A percentile compares a stretch with the other conserved stretches of the same genome.
Evolutionary conservation across 2,113 vertebrate genomes (phyloP).

Genomic region (Hiodon alosoides): DNA sequence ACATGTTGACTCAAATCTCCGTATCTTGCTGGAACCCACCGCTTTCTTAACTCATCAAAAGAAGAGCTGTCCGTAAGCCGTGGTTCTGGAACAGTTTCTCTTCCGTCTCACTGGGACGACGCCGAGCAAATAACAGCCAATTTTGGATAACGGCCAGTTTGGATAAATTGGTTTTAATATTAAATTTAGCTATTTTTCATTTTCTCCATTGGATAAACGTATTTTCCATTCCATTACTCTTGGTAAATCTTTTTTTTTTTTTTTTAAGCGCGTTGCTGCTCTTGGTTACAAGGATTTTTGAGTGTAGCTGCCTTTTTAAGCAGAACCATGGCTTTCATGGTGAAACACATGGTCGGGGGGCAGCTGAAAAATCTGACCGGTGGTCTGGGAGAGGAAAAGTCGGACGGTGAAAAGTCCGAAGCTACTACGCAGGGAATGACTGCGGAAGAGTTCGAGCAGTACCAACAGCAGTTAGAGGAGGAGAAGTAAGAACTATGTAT

Average conservation of each 20-base stretch:
- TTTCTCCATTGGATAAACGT: not conserved
- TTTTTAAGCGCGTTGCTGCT: no score
- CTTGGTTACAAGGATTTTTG: no score
- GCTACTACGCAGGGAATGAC: constrained; percentile 90
- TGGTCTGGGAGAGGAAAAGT: constrained; percentile 84
- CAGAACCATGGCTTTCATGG: constrained; percentile 90
- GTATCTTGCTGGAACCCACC: not conserved
- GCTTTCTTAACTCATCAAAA: not conserved
- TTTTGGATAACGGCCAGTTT: not conserved
- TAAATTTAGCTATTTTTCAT: no score
- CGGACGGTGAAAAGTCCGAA: constrained; percentile 78
- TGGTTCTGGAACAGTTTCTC: constrained; percentile 51
- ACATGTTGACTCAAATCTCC: constrained; percentile 7
- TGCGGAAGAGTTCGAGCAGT: constrained; percentile 90
- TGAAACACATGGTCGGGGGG: constrained; percentile 92
- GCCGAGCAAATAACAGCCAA: constrained; percentile 20
- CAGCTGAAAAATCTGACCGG: constrained; percentile 96
- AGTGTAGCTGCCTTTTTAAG: constrained; percentile 23
- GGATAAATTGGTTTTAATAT: constrained; percentile 1
- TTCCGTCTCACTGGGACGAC: not conserved
- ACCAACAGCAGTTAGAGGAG: constrained; percentile 91
- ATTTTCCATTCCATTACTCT: not conserved
- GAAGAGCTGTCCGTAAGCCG: constrained; percentile 51
- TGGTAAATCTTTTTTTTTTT: no score
- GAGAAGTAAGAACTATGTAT: constrained; percentile 78